Conservation (phyloP, 2,888 invertebrate genomes). For the Ennomos erosarius region DNA sequence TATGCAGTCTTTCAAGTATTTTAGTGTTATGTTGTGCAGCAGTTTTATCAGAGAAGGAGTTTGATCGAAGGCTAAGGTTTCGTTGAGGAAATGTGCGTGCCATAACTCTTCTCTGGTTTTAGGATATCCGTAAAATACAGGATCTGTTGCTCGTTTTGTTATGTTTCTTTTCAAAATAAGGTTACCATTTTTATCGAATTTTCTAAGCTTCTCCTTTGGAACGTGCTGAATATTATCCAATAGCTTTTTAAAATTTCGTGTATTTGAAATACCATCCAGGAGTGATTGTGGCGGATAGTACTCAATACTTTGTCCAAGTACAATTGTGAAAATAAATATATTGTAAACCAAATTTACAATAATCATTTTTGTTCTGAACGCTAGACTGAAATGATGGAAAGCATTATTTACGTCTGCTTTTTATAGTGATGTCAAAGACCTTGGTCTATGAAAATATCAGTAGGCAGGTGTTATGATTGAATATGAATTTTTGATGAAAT, state of each 20-base stretch:
- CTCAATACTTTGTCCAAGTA: constrained; percentile 56
- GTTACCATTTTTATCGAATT: constrained; percentile 13
- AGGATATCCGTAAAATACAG: constrained; percentile 84
- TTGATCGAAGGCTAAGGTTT: constrained; percentile 73
- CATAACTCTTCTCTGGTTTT: constrained; percentile 85
- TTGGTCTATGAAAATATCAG: constrained; percentile 62
- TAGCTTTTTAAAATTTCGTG: constrained; percentile 14
- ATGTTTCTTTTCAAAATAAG: constrained; percentile 14
- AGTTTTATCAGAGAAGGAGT: constrained; percentile 86
- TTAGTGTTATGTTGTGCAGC: constrained; percentile 84
- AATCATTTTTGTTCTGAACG: constrained; percentile 26
- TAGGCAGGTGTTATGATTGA: constrained; percentile 81
- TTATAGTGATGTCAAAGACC: constrained; percentile 61
- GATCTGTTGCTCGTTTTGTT: constrained; percentile 72
- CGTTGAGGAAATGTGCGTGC: constrained; percentile 78
- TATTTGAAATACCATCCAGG: constrained; percentile 18
- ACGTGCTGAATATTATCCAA: constrained; percentile 5
- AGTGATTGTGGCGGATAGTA: constrained; percentile 64
- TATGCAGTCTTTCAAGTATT: constrained; percentile 87
- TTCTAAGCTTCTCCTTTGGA: constrained; percentile 15
- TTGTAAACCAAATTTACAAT: constrained; percentile 11
- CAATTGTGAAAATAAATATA: constrained; percentile 4
- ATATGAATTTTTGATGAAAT: constrained; percentile 75
- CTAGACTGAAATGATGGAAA: constrained; percentile 23
- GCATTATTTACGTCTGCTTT: constrained; percentile 42